Base-by-base conservation (phyloP, 2,888 invertebrate genomes). In the Cheilosia urbana region DNA sequence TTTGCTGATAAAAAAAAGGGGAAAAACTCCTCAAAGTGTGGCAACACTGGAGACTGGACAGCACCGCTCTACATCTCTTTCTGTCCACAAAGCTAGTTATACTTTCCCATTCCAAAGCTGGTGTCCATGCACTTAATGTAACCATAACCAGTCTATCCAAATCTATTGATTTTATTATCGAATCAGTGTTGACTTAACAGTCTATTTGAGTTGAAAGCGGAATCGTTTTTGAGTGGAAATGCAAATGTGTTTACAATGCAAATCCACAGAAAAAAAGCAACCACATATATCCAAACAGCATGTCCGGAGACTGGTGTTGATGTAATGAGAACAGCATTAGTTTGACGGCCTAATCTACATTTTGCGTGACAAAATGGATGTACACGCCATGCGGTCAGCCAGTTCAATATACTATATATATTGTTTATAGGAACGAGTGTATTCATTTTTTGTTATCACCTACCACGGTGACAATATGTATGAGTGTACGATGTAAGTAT, bases 361-460 rank as follows among this genome's bases (percentile, higher is more conserved):
- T 73, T 75, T 24, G 75, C 65, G 55, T 75, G 75, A 65, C 65
- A 63, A 65, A 57, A 4, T 27, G 17, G 19, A 37, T 13, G 55
- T 37, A 15, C 65, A 75, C 65, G 65, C 9, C 65, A 45, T 37
- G 63, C 51, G 42, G 72, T 60, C 40, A 21, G 15, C 42, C 42
- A 63, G 34, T 47, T 73, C 21, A 63, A 21, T 63, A 19, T 9
- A 7, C 4, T 24, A 1, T 24, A 1, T 9, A 30, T 30, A 9
- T 42, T 60, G 11, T 51, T 27, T 66, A 27, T 27, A 19, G 6
- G 24, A 47, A 37, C 13, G 37, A 1, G 37, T 37, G 13, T 37
- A 37, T 13, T 63, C 13, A 15, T 34, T 65, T 49, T 19, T 15
- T 51, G 65, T 51, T 65, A 51, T 65, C 65, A 51, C 37, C 51